Conservation (phyloP, 2,797 vertebrate species). For the Rhinella marina region DNA sequence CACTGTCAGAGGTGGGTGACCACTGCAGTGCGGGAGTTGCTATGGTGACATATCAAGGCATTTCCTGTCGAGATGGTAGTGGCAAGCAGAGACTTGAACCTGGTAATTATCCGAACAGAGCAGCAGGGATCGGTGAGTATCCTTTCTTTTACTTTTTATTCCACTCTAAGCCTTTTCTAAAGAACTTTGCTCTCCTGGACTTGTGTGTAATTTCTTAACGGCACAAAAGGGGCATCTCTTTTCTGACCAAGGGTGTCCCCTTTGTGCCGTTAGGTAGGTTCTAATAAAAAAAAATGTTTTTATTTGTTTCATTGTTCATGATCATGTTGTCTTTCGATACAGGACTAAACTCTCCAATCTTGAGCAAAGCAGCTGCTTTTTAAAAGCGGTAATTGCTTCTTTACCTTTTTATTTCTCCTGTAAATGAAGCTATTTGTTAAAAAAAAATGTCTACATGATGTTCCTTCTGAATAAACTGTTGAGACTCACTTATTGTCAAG, state of each 20-base stretch:
- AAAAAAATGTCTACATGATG: constrained; percentile 82
- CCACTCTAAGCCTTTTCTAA: no score
- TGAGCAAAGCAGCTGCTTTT: constrained; percentile 94
- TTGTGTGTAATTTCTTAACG: constrained; percentile 66
- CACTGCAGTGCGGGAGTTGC: no score
- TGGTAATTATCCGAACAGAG: no score
- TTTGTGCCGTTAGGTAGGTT: constrained; percentile 60
- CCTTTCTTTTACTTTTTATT: no score
- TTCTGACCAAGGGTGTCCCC: constrained; percentile 14
- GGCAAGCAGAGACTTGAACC: no score
- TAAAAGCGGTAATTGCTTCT: constrained; percentile 95
- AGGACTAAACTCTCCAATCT: constrained; percentile 91
- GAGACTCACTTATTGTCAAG: constrained; percentile 83
- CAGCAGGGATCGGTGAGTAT: no score
- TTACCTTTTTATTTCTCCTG: constrained; percentile 90
- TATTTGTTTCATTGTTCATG: constrained; percentile 86
- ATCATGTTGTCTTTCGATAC: constrained; percentile 95
- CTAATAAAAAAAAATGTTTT: constrained; percentile 81
- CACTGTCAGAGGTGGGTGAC: no score
- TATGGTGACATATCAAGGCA: no score
- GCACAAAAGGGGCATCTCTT: constrained; percentile 12
- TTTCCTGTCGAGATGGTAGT: no score
- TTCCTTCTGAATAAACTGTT: constrained; percentile 83
- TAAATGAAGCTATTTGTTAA: constrained; percentile 86
- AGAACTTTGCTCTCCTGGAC: constrained; percentile 1